Conservation (phyloP, 2,888 invertebrate species). For the Hemicrepidius hirtus region DNA sequence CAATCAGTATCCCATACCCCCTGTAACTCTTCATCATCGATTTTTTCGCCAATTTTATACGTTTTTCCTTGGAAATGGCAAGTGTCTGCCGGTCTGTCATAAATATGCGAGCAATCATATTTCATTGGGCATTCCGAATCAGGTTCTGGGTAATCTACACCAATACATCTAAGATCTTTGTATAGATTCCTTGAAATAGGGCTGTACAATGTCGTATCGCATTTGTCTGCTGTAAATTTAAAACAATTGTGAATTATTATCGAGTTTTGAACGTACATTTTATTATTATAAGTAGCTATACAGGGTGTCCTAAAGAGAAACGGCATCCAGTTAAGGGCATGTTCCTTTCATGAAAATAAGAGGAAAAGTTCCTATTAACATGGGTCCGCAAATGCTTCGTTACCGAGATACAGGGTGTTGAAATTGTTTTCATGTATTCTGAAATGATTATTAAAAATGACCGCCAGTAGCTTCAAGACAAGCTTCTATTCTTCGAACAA, state of each 20-base stretch:
- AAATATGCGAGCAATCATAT: slow-evolving; percentile 39
- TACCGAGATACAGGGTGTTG: too few relatives aligned
- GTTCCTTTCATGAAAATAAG: too few relatives aligned
- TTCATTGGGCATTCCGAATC: slow-evolving; percentile 52
- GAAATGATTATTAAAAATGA: too few relatives aligned
- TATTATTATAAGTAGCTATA: too few relatives aligned
- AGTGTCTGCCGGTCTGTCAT: slow-evolving; percentile 9
- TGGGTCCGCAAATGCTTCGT: too few relatives aligned
- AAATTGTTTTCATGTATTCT: too few relatives aligned
- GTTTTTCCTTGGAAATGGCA: slow-evolving; percentile 54
- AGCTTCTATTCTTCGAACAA: too few relatives aligned
- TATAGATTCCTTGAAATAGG: neutral
- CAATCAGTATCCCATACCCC: slow-evolving; percentile 51
- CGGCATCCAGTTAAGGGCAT: too few relatives aligned
- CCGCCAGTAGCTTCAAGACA: too few relatives aligned
- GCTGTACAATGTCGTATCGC: neutral
- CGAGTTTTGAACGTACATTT: too few relatives aligned
- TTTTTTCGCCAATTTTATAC: slow-evolving; percentile 36
- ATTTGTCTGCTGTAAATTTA: neutral
- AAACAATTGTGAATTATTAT: neutral
- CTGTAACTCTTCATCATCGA: slow-evolving; percentile 46
- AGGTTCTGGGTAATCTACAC: slow-evolving; percentile 33
- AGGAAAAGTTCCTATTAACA: too few relatives aligned
- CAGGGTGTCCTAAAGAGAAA: too few relatives aligned
- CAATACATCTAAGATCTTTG: slow-evolving; percentile 46